These are phyloP conservation scores for Aphyosemion australe DNA, from an alignment of 2,113 vertebrate genomes.

Conservation along the genomic window DNA sequence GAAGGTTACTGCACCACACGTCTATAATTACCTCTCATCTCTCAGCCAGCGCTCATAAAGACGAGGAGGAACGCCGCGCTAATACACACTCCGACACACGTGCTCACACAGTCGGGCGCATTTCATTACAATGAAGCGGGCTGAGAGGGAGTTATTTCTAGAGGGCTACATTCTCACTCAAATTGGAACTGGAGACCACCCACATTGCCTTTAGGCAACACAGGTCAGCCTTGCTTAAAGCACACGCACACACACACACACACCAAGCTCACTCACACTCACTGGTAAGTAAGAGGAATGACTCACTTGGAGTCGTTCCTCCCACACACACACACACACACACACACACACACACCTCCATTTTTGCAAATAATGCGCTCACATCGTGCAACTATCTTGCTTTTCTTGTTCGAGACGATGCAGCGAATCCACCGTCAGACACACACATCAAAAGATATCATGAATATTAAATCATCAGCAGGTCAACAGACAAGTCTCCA, in stretches of 20 bases:
- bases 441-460: neutral
- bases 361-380: slow-evolving; percentile 46
- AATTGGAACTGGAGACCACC: slow-evolving; percentile 68
- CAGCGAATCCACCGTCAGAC: neutral
- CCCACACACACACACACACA: slow-evolving; percentile 47
- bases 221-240: slow-evolving; percentile 63
- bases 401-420: slow-evolving; percentile 13
- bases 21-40: slow-evolving; percentile 77
- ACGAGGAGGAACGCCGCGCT: slow-evolving; percentile 61
- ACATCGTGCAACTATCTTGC: slow-evolving; percentile 29
- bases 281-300: slow-evolving; percentile 60
- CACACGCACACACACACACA: slow-evolving; percentile 21
- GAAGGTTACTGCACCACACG: slow-evolving; percentile 69
- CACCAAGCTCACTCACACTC: slow-evolving; percentile 3
- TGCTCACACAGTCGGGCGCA: slow-evolving; percentile 39
- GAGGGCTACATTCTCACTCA: slow-evolving; percentile 69
- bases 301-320: slow-evolving; percentile 67
- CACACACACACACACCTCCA: slow-evolving; percentile 48
- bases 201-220: slow-evolving; percentile 72
- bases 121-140: slow-evolving; percentile 46
- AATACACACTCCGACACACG: slow-evolving; percentile 38
- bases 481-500: neutral
- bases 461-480: neutral
- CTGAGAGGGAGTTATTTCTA: slow-evolving; percentile 71
- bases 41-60: slow-evolving; percentile 63